phyloP scores from a whole-genome alignment of 2,113 vertebrate species.

The Campylorhamphus procurvoides region DNA sequence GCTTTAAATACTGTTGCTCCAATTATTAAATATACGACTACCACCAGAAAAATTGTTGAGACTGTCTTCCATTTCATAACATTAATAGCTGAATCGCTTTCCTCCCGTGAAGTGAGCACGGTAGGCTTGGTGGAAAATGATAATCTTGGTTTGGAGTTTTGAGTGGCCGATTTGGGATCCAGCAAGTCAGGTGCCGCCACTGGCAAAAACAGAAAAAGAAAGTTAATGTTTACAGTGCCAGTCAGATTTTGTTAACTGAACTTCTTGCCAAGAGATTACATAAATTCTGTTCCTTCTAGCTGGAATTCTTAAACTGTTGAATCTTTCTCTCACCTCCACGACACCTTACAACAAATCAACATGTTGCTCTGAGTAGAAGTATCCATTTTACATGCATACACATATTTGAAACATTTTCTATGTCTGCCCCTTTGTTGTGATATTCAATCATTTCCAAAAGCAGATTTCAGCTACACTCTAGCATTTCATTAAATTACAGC shows the following conservation, averaged over 20 bases:
- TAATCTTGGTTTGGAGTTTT: conserved; percentile 93
- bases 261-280: background rate
- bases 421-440: background rate
- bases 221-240: conserved; percentile 30
- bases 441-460: background rate
- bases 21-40: conserved; percentile 94
- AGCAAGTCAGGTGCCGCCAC: conserved; percentile 99
- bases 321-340: background rate
- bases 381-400: background rate
- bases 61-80: conserved; percentile 99
- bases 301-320: background rate
- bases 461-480: background rate
- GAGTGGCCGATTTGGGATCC: conserved; percentile 94
- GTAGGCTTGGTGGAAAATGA: conserved; percentile 93
- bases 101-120: conserved; percentile 85
- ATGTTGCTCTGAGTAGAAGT: background rate
- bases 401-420: background rate
- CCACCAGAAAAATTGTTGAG: conserved; percentile 94
- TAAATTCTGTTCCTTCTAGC: background rate
- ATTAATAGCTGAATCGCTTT: conserved; percentile 85
- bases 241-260: background rate
- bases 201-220: conserved; percentile 72
- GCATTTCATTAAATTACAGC: background rate
- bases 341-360: background rate
- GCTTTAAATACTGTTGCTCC: conserved; percentile 96